Conservation (phyloP, 2,797 vertebrate genomes). For the Alfaro cultratus region DNA sequence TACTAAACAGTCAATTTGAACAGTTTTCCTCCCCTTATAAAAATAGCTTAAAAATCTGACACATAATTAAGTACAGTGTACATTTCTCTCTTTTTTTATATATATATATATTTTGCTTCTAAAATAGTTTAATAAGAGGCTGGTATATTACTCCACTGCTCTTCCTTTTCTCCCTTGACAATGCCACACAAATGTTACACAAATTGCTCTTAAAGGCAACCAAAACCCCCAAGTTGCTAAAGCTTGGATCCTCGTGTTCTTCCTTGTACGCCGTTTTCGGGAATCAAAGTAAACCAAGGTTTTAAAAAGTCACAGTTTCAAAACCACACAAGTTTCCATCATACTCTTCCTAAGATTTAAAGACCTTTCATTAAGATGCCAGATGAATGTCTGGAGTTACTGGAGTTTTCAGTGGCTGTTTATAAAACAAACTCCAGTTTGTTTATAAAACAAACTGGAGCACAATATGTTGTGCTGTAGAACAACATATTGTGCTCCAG, state of each 20-base stretch:
- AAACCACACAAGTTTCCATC: not conserved
- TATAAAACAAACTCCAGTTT: too few species aligned
- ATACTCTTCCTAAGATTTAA: not conserved
- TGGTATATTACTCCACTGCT: conserved; percentile 64
- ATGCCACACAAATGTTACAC: conserved; percentile 41
- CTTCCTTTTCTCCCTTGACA: conserved; percentile 74
- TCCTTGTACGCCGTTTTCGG: not conserved
- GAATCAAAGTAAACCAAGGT: not conserved
- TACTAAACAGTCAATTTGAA: conserved; percentile 75
- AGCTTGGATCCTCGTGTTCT: not conserved
- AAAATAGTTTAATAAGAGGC: conserved; percentile 67
- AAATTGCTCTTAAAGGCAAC: conserved; percentile 27
- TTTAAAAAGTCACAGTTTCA: not conserved
- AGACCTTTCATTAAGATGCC: not conserved
- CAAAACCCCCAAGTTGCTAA: conserved; percentile 39
- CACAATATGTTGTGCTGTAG: too few species aligned
- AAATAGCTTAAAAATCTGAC: conserved; percentile 86
- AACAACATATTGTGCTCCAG: not conserved
- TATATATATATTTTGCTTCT: conserved; percentile 56
- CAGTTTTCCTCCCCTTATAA: conserved; percentile 75
- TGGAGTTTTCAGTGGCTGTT: not conserved
- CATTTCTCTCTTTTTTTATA: conserved; percentile 35
- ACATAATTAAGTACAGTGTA: conserved; percentile 77
- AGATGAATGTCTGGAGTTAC: not conserved
- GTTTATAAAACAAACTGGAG: too few species aligned